Evolutionary conservation across 1,140 invertebrate species (phyloP).

Genomic region (Drosophila bifasciata): DNA sequence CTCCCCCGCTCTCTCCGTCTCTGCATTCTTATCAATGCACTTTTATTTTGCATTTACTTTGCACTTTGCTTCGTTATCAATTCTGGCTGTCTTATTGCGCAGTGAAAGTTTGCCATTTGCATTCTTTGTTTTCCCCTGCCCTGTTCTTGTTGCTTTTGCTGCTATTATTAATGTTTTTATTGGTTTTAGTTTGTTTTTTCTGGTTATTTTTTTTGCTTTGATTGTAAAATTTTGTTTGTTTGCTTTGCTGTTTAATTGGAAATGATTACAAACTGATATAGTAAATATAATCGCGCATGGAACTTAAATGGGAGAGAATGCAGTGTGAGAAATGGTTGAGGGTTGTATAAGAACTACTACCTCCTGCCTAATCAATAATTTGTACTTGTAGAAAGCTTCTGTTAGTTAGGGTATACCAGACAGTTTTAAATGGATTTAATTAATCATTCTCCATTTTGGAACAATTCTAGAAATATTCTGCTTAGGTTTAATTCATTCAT

Average conservation of each 20-base stretch:
- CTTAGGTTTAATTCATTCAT: no score
- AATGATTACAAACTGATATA: conserved; percentile 33
- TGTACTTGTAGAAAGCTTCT: no score
- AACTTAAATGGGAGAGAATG: no score
- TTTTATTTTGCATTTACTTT: conserved; percentile 53
- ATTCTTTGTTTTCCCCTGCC: conserved; percentile 8
- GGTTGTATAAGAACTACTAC: no score
- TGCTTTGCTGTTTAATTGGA: conserved; percentile 38
- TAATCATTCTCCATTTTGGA: no score
- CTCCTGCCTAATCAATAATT: no score
- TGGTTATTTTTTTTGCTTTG: conserved; percentile 2
- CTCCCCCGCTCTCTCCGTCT: background rate
- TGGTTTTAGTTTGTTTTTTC: conserved; percentile 8
- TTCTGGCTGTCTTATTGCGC: conserved; percentile 71
- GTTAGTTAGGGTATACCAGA: no score
- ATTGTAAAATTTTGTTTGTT: conserved; percentile 28
- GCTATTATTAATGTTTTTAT: conserved; percentile 28
- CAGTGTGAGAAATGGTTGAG: no score
- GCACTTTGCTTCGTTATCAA: conserved; percentile 67
- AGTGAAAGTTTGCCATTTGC: conserved; percentile 77
- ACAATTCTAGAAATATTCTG: no score
- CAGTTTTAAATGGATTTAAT: no score
- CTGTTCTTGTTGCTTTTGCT: conserved; percentile 22
- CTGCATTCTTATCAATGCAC: conserved; percentile 53
- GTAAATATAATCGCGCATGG: background rate